A percentile compares a stretch with the other conserved stretches of the same genome.
phyloP scores from a whole-genome alignment of 1,140 invertebrate species.

The Microplitis mediator region DNA sequence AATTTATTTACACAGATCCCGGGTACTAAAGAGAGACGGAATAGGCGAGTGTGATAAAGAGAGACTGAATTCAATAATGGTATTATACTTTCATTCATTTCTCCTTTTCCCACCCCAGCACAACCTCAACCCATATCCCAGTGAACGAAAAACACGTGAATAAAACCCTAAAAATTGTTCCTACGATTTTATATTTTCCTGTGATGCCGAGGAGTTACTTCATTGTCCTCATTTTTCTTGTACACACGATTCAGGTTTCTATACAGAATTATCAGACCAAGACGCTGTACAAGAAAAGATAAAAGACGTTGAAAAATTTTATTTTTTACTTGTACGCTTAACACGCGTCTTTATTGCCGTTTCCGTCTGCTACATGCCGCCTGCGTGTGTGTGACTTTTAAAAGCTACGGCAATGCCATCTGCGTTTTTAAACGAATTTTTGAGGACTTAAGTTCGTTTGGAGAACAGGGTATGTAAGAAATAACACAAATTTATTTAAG shows the following conservation, averaged over 20 bases:
- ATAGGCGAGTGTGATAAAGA: not conserved
- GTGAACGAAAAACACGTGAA: conserved; percentile 1
- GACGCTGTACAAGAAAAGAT: not conserved
- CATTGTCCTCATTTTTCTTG: conserved; percentile 62
- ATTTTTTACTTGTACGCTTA: not conserved
- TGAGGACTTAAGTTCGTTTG: too few species aligned
- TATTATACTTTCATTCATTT: not conserved
- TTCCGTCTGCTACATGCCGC: too few species aligned
- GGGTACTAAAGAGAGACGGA: too few species aligned
- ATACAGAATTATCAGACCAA: not conserved
- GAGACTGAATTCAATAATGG: not conserved
- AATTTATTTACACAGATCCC: too few species aligned
- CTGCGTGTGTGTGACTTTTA: too few species aligned
- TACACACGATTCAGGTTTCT: not conserved
- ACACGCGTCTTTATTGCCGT: not conserved
- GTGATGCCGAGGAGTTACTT: conserved; percentile 59
- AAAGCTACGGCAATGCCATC: too few species aligned
- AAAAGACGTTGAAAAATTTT: not conserved
- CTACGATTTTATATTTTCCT: conserved; percentile 59
- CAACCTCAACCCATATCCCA: too few species aligned
- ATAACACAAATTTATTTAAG: too few species aligned
- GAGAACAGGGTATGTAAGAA: too few species aligned
- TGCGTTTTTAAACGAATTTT: too few species aligned
- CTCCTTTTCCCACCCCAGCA: too few species aligned
- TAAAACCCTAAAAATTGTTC: conserved; percentile 37